These are phyloP conservation scores for Diceros bicornis DNA, from an alignment of 2,797 vertebrate species.

Conservation along the genomic window DNA sequence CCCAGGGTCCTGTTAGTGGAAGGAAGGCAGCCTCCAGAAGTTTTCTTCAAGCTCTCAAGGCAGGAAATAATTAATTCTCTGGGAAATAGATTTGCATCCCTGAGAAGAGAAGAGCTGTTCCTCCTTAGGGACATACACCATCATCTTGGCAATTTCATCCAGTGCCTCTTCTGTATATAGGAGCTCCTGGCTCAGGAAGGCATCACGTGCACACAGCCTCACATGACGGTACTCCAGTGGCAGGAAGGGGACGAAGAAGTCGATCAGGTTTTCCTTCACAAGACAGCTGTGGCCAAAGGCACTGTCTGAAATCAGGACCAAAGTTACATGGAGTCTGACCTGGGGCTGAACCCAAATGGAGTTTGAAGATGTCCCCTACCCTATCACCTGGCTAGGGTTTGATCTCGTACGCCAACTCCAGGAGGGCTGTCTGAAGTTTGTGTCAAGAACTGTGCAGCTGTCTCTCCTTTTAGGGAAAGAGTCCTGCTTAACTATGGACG, in stretches of 20 bases:
- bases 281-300: constrained; percentile 93
- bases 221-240: constrained; percentile 96
- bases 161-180: constrained; percentile 91
- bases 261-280: constrained; percentile 94
- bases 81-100: constrained; percentile 97
- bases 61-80: constrained; percentile 96
- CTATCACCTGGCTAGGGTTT: not conserved
- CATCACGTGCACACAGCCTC: constrained; percentile 94
- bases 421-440: not conserved
- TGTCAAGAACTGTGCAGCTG: no score
- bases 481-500: fast-evolving
- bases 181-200: constrained; percentile 92
- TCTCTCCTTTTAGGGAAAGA: not conserved
- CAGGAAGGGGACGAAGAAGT: constrained; percentile 96
- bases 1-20: not conserved
- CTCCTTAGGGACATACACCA: constrained; percentile 96
- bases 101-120: constrained; percentile 96
- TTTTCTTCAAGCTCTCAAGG: constrained; percentile 88
- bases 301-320: constrained; percentile 85
- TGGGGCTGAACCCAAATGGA: not conserved
- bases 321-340: not conserved
- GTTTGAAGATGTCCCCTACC: not conserved
- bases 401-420: not conserved
- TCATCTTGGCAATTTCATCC: constrained; percentile 94
- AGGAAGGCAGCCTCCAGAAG: not conserved